Conservation (phyloP, 2,797 vertebrate genomes). For the Paratrypauchen microcephalus region DNA sequence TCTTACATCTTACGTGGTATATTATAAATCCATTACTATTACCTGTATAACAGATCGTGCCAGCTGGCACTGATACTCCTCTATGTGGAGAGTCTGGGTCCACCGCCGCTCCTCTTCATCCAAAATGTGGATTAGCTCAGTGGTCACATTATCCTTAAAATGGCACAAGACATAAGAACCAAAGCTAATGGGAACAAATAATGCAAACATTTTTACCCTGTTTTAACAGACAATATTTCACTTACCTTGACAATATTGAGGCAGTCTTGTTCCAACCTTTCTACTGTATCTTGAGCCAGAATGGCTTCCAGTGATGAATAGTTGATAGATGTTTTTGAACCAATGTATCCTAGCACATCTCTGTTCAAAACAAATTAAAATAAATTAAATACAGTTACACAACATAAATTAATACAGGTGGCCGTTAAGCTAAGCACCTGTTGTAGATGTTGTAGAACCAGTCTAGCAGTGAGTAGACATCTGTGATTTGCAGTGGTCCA, state of each 20-base stretch:
- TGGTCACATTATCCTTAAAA: constrained; percentile 78
- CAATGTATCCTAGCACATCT: constrained; percentile 86
- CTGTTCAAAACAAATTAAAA: constrained; percentile 59
- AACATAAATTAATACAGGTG: not conserved
- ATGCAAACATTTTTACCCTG: not conserved
- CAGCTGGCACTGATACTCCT: constrained; percentile 78
- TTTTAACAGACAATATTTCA: not conserved
- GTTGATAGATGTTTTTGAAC: constrained; percentile 80
- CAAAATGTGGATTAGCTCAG: constrained; percentile 77
- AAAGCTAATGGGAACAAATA: not conserved
- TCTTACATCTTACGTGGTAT: no score
- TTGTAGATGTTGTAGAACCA: constrained; percentile 93
- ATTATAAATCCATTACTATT: constrained; percentile 3
- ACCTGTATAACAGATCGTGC: constrained; percentile 80
- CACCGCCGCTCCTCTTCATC: constrained; percentile 82
- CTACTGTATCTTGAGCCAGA: constrained; percentile 81
- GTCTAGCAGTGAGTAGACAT: constrained; percentile 89
- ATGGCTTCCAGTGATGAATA: constrained; percentile 81
- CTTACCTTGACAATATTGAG: constrained; percentile 84
- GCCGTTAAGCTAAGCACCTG: constrained; percentile 70
- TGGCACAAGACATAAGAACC: constrained; percentile 10
- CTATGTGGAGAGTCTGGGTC: constrained; percentile 78
- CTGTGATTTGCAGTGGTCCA: constrained; percentile 79
- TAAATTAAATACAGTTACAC: not conserved
- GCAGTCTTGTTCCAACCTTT: constrained; percentile 85